Base-by-base conservation (phyloP, 2,888 invertebrate genomes). In the Anagyrus pseudococci region DNA sequence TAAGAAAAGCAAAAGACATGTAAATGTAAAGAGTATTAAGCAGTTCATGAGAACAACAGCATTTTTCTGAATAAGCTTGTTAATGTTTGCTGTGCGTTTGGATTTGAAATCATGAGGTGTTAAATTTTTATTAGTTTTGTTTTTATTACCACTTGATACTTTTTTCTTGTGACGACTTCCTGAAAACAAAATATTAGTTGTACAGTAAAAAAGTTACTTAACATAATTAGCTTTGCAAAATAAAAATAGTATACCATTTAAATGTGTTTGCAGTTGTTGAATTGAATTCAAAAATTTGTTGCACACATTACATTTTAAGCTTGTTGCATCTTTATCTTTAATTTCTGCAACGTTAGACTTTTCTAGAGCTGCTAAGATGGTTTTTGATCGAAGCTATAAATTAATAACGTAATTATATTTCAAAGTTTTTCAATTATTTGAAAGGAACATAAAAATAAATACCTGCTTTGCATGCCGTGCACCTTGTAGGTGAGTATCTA, bases 261-360 rank as follows among this genome's bases (percentile, higher is more conserved):
- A 72, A 71, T 81, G 81, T 68, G 83, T 81, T 69, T 83, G 81
- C 7, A 83, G 76, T 67, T 84, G 84, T 50, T 82, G 80, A 60
- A 82, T 80, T 2, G 84, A 84, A 69, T 84, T 84, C 23, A 83
- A 75, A 62, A 80, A 79, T 43, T 83, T 81, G 68, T 80, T 81
- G 71, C 84, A 84, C 13, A 81, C 78, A 62, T 81, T 81, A 68
- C 84, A 84, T 66, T 78, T 80, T 17, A 82, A 73, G 17, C 79
- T 76, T 64, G 79, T 80, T 1, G 77, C 77, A 64, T 80, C 79
- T 60, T 76, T 73, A 50, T 80, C 78, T 67, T 80, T 79, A 37
- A 77, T 73, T 58, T 79, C 78, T 29, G 77, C 69, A 50, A 79
- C 74, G 72, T 80, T 76, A 17, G 80, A 77, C 65, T 80, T 78